phyloP scores from a whole-genome alignment of 1,140 invertebrate genomes.

The Drosophila tsacasi region DNA sequence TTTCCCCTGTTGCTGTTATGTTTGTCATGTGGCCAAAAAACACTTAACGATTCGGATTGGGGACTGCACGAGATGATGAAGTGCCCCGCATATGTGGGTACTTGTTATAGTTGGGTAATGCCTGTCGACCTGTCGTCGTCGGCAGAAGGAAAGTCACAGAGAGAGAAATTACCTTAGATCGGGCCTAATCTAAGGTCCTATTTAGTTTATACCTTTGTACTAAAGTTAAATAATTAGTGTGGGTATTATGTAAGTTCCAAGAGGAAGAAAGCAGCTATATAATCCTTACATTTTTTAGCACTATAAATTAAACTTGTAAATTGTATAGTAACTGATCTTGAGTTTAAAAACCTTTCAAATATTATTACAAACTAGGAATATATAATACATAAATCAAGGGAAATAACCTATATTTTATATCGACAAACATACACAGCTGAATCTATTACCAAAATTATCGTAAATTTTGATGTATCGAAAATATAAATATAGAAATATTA shows the following conservation, averaged over 20 bases:
- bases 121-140: constrained; percentile 25
- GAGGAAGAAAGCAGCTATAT: background rate
- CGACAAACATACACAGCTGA: background rate
- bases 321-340: background rate
- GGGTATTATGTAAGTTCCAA: no score
- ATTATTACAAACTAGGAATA: background rate
- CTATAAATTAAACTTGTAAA: no score
- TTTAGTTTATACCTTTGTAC: background rate
- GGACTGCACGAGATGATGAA: constrained; percentile 60
- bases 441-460: background rate
- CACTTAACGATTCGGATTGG: constrained; percentile 61
- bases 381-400: background rate
- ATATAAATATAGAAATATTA: background rate
- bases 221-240: background rate
- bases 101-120: constrained; percentile 50
- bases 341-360: background rate
- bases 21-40: constrained; percentile 65
- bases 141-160: constrained; percentile 23
- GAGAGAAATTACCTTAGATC: constrained; percentile 7
- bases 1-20: constrained; percentile 20
- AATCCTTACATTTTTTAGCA: background rate
- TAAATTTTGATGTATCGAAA: background rate
- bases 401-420: background rate
- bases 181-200: background rate
- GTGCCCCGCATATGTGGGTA: constrained; percentile 63